Evolutionary conservation across 2,113 vertebrate genomes (phyloP), one percentile per base, ranked within the genome.

Genomic region (Eublepharis macularius): DNA sequence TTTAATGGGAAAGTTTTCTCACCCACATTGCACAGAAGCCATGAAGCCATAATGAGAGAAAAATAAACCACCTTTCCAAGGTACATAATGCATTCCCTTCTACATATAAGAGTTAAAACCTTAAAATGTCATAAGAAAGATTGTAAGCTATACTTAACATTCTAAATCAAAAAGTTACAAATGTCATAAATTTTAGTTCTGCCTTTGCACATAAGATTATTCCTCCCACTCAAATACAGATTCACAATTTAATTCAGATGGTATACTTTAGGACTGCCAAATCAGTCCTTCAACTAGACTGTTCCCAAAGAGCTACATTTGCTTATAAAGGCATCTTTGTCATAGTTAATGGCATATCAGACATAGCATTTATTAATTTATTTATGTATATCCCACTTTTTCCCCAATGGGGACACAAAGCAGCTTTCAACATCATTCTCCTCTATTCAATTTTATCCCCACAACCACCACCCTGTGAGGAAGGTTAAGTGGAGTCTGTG

Each of bases 321-420:
- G 45, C 12, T 70, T 34, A 83, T 32, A 2, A 72, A 16, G 0
- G 5, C 24, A 7, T 2, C 36, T 60, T n/a, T n/a, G 17, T 13
- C 0, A 0, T 9, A 86, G n/a, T 1, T 2, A 51, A 34, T 1
- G 0, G 75, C 32, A 34, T 51, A 26, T 79, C 73, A 60, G 73
- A 63, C 21, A 26, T 45, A 70, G 4, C 1, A n/a, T n/a, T n/a
- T n/a, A n/a, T n/a, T n/a, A n/a, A n/a, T n/a, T n/a, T n/a, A n/a
- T n/a, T n/a, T n/a, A n/a, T n/a, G n/a, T n/a, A n/a, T n/a, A n/a
- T n/a, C n/a, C n/a, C n/a, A n/a, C n/a, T n/a, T n/a, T n/a, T n/a
- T n/a, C n/a, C n/a, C n/a, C n/a, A n/a, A n/a, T n/a, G n/a, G n/a
- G n/a, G n/a, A n/a, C n/a, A n/a, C n/a, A n/a, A n/a, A n/a, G n/a